Evolutionary conservation across 23 tunicate genomes (phyloP), one percentile per base, ranked within the genome.

Genomic region (Phallusia fumigata): DNA sequence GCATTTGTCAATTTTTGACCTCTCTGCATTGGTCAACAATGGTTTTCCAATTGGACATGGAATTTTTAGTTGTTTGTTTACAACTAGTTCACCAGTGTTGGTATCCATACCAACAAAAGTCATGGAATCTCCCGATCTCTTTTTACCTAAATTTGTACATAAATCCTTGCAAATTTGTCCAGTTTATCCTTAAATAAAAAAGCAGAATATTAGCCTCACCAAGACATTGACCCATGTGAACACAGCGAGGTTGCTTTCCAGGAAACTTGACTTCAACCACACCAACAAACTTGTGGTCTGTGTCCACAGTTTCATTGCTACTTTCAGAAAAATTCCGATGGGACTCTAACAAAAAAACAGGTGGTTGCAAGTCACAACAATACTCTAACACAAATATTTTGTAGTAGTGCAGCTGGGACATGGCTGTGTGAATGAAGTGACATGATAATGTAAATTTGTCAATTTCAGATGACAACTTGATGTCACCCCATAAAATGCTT

Each of bases 41-140:
- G 82, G 6, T 32, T 84, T 72, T 32, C 81, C 82, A 22, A 50
- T 52, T 15, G 93, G 97, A 81, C 80, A 88, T n/a, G 87, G 75
- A 30, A 93, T 88, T 31, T 30, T 36, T 93, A 89, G 85, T 24
- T 88, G 79, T 65, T 88, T 92, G 64, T 84, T 80, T 0, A 88
- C 97, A 64, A 88, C 89, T 40, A 77, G 79, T 73, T 84, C 78
- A 16, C 97, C 97, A 32, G 74, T 84, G 30, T 80, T 40, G 15
- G 91, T 35, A 32, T 93, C 97, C 78, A 93, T 93, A 33, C 97
- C 97, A 52, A 76, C 49, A 75, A 81, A 82, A 34, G 88, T 88
- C 53, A 88, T 35, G 34, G 82, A 84, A 31, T 92, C 97, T 24
- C 69, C 69, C 8, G 69, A 21, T 24, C 69, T 8, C 16, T 58